Evolutionary conservation across 2,797 vertebrate genomes (phyloP).

Genomic region (Falco concolor): DNA sequence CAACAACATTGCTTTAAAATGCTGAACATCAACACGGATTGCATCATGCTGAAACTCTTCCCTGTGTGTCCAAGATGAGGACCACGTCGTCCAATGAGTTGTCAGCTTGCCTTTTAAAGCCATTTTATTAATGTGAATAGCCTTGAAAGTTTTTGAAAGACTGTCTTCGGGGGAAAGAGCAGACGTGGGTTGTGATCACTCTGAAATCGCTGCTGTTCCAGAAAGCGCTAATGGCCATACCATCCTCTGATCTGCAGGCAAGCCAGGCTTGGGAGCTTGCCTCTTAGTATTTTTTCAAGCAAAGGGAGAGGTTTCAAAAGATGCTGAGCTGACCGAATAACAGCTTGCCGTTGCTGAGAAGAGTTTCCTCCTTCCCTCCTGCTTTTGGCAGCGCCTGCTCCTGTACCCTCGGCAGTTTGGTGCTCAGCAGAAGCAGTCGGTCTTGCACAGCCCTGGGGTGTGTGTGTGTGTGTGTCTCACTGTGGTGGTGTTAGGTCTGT

Average conservation of each 20-base stretch:
- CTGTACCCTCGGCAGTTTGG: neutral
- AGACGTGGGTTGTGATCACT: neutral
- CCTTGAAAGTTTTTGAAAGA: neutral
- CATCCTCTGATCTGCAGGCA: neutral
- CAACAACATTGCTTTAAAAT: neutral
- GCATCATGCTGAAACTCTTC: neutral
- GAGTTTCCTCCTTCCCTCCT: neutral
- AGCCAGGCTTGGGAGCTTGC: neutral
- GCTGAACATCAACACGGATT: neutral
- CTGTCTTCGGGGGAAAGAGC: accelerated
- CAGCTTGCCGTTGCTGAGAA: accelerated
- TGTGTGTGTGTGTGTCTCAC: too few species aligned
- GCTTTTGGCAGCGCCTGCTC: neutral
- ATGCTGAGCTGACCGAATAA: neutral
- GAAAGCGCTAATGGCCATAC: accelerated
- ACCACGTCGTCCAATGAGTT: neutral
- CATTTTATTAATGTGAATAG: neutral
- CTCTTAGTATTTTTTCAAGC: neutral
- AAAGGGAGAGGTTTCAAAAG: neutral
- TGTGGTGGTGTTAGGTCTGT: neutral
- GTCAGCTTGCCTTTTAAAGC: neutral
- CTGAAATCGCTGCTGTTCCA: neutral
- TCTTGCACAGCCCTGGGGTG: neutral
- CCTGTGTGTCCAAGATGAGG: too few species aligned
- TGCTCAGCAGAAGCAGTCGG: neutral